A percentile compares a stretch with the other conserved stretches of the same genome.
phyloP scores from a whole-genome alignment of 2,797 vertebrate genomes.

The Sebastes variabilis region DNA sequence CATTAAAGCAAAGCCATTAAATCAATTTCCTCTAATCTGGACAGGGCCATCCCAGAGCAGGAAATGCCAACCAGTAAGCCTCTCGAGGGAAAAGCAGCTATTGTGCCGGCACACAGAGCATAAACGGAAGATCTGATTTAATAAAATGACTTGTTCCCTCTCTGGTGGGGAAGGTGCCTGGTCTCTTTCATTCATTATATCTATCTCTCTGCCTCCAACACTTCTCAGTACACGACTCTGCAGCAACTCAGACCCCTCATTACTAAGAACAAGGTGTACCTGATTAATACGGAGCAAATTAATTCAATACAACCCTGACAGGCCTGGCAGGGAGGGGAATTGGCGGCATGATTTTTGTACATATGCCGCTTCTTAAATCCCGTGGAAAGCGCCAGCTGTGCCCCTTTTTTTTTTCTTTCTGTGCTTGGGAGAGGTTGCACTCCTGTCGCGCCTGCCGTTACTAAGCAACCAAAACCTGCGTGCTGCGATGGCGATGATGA shows the following conservation, averaged over 20 bases:
- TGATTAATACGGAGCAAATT: slow-evolving; percentile 22
- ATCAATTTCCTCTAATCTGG: slow-evolving; percentile 78
- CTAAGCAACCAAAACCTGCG: too few relatives aligned
- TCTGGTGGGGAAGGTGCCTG: slow-evolving; percentile 34
- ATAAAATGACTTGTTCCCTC: slow-evolving; percentile 51
- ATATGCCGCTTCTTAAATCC: too few relatives aligned
- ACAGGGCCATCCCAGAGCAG: slow-evolving; percentile 68
- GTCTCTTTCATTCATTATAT: slow-evolving; percentile 24
- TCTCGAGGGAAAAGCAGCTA: slow-evolving; percentile 57
- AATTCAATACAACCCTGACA: slow-evolving; percentile 9
- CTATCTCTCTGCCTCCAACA: neutral
- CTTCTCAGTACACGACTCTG: neutral
- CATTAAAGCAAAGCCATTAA: slow-evolving; percentile 75
- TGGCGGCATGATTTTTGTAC: neutral
- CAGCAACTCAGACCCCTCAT: slow-evolving; percentile 22
- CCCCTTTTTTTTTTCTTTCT: too few relatives aligned
- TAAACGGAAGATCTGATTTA: slow-evolving; percentile 72
- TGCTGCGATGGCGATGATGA: too few relatives aligned
- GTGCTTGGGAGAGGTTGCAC: too few relatives aligned
- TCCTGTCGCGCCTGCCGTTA: too few relatives aligned
- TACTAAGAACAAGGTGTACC: neutral
- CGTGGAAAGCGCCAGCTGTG: too few relatives aligned
- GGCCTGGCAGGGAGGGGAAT: neutral
- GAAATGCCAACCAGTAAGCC: slow-evolving; percentile 68
- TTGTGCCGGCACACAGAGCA: slow-evolving; percentile 67